Evolutionary conservation across 2,888 invertebrate genomes (phyloP), one percentile per base, ranked within the genome.

Genomic region (Andrena marginata): DNA sequence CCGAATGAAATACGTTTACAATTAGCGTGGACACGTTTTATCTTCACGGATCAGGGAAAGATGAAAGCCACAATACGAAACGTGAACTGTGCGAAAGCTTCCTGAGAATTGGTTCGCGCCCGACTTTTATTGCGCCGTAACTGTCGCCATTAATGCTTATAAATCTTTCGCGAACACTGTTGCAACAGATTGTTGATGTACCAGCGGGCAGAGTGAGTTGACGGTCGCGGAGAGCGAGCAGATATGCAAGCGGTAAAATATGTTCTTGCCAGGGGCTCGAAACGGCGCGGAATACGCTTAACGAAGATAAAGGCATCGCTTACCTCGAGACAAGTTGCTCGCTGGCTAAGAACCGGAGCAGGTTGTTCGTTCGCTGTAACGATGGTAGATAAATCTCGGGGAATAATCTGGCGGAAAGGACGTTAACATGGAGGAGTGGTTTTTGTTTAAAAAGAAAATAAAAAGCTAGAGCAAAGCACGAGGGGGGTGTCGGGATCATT

Each of bases 251-350:
- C 29, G 26, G 65, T 78, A 54, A 73, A 73, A 78, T 67, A 78
- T 78, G 67, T 73, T 60, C 68, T 7, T 59, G 20, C 26, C 35
- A 13, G 13, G 5, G 4, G 42, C 13, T 16, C 33, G 77, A 64
- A 77, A 33, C 35, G 8, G 20, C 64, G 42, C 51, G 56, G 74
- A 69, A 69, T 63, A 56, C 64, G 48, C 51, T 76, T 76, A 79
- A 70, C 64, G 79, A 79, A 75, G 76, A 79, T 77, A 67, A 63
- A 80, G 35, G 48, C 54, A 77, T 71, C 67, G 62, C 62, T 67
- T 59, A 65, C 63, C 20, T 10, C 13, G 65, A 31, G 49, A 80
- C 56, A 68, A 80, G 78, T 77, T 60, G 51, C 26, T 33, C 29
- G n/a, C 35, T 13, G 8, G 60, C 26, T 26, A 29, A 68, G 54